Conservation (phyloP, 2,113 vertebrate species). For the Lepus americanus region DNA sequence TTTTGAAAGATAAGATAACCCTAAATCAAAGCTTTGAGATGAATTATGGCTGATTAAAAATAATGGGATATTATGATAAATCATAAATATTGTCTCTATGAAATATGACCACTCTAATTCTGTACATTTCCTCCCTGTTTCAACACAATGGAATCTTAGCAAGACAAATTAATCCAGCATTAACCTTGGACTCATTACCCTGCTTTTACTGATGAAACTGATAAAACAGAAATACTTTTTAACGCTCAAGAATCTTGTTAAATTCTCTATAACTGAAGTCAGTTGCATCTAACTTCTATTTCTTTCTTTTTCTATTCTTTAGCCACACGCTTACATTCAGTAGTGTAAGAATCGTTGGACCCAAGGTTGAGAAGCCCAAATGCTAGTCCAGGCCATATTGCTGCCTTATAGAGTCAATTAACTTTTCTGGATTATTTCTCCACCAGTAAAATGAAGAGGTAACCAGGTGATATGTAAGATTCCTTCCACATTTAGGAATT, state of each 20-base stretch:
- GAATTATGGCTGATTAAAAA: conserved; percentile 54
- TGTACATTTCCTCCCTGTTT: conserved; percentile 37
- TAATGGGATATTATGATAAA: conserved; percentile 55
- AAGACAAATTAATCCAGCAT: conserved; percentile 49
- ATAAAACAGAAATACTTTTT: conserved; percentile 38
- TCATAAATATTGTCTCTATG: conserved; percentile 42
- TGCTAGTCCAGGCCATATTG: background rate
- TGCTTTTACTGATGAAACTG: conserved; percentile 8
- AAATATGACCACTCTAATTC: conserved; percentile 43
- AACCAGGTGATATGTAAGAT: background rate
- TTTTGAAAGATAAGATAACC: conserved; percentile 46
- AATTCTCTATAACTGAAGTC: conserved; percentile 12
- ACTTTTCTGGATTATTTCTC: background rate
- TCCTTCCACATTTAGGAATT: background rate
- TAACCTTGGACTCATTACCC: conserved; percentile 29
- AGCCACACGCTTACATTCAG: background rate
- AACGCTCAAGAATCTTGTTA: conserved; percentile 27
- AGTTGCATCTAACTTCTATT: background rate
- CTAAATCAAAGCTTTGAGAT: conserved; percentile 46
- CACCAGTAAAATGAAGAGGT: background rate
- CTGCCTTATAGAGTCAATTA: background rate
- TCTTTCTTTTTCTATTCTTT: background rate
- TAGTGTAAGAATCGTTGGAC: background rate
- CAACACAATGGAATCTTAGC: conserved; percentile 1
- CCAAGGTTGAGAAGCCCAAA: background rate